Evolutionary conservation across 2,113 vertebrate species (phyloP).

Genomic region (Brachypodius melanocephalos): DNA sequence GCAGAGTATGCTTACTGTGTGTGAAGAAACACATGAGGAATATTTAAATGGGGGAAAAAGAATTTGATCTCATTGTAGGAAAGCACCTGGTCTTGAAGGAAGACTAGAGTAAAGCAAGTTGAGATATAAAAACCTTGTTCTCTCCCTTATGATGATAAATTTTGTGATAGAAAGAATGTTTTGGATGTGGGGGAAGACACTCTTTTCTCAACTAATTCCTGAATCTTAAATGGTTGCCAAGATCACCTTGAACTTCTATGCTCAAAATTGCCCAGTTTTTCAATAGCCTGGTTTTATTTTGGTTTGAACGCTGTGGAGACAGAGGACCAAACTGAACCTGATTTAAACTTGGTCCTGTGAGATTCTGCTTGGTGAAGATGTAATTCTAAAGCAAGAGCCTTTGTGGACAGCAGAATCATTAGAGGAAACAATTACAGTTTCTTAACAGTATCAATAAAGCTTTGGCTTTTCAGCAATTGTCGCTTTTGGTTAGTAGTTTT

Average conservation of each 20-base stretch:
- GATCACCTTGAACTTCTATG: neutral
- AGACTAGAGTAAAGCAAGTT: neutral
- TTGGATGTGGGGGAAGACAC: neutral
- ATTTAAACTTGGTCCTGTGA: neutral
- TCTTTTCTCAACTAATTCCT: neutral
- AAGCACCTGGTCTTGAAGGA: neutral
- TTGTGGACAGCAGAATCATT: neutral
- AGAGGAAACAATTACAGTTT: neutral
- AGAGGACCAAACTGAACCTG: neutral
- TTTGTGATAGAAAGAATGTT: neutral
- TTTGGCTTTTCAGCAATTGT: neutral
- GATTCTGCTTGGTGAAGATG: neutral
- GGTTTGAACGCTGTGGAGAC: neutral
- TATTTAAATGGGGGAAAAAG: neutral
- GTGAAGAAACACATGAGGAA: neutral
- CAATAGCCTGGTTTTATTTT: neutral
- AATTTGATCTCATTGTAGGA: neutral
- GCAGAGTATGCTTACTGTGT: fast-evolving
- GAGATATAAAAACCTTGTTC: neutral
- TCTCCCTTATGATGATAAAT: neutral
- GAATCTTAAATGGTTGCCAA: neutral
- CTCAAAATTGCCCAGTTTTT: neutral
- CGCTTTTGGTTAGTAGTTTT: neutral
- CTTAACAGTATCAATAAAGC: neutral
- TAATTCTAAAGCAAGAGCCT: neutral